Evolutionary conservation across 1,140 invertebrate genomes (phyloP), one percentile per base, ranked within the genome.

Genomic region (Bombus consobrinus): DNA sequence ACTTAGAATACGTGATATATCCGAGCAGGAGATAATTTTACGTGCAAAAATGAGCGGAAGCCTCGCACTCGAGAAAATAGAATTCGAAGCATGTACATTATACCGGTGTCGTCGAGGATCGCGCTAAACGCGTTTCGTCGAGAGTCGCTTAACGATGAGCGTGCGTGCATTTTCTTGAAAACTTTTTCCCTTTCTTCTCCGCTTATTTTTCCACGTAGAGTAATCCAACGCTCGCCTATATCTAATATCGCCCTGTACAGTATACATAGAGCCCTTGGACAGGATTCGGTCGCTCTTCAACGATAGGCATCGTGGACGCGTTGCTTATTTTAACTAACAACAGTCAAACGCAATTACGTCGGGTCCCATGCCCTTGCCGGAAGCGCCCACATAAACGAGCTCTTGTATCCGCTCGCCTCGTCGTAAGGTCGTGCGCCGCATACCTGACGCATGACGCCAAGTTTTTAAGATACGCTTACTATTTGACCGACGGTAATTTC

Each of bases 331-430:
- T 53, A 75, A 68, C 79, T 53, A 73, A 85, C 68, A 41, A 85
- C 84, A 74, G 69, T 74, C 84, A 72, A 86, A 86, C 57, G 84
- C 79, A 86, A 86, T 86, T 86, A 86, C 84, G 81, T 59, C 78
- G 41, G 72, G 59, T 53, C 84, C 78, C 79, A 43, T 82, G 84
- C 78, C 84, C 79, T 86, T 86, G 84, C 84, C 84, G 84, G 84
- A 86, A 86, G 84, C 84, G 84, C 78, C 84, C 79, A 82, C 84
- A 81, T 86, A 86, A 77, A 86, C 83, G 76, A 84, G 83, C 66
- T 39, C 83, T 79, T 53, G 83, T 80, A 69, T 72, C 83, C 53
- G 83, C 32, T 79, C 47, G n/a, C n/a, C 57, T 25, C 47, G 79
- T n/a, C n/a, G 64, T 68, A 85, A 80, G 83, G 39, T 77, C 34